A percentile compares a stretch with the other conserved stretches of the same genome.
phyloP scores from a whole-genome alignment of 2,797 vertebrate genomes.

The Mormyrus hasselquistii region DNA sequence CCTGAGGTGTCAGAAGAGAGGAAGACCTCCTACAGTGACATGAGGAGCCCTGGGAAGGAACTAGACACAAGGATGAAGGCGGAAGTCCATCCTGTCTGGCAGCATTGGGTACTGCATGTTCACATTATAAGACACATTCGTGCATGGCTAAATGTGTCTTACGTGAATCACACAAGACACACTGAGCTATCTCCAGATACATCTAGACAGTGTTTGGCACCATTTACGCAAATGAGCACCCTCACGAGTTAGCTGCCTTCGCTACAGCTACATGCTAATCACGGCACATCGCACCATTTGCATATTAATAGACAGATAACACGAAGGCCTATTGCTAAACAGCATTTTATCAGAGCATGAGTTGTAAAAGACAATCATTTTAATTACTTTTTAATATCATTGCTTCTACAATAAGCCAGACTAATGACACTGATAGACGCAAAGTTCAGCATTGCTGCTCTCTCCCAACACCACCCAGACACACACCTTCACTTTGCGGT shows the following conservation, averaged over 20 bases:
- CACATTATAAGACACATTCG: not conserved
- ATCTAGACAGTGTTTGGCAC: not conserved
- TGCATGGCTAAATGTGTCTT: not conserved
- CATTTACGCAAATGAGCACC: not conserved
- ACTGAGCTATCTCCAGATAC: not conserved
- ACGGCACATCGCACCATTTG: not conserved
- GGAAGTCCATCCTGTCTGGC: not conserved
- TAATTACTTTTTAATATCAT: slow-evolving; percentile 12
- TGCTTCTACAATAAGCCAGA: not conserved
- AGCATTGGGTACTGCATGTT: not conserved
- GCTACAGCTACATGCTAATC: not conserved
- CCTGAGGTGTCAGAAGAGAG: not conserved
- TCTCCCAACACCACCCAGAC: not conserved
- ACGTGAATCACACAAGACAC: not conserved
- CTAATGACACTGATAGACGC: not conserved
- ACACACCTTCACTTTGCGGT: not conserved
- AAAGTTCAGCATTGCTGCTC: not conserved
- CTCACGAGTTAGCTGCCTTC: not conserved
- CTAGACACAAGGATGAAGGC: not conserved
- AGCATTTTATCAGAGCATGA: not conserved
- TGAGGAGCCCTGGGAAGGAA: not conserved
- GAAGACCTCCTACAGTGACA: not conserved
- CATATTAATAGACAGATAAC: not conserved
- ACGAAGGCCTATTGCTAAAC: not conserved
- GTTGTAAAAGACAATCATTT: not conserved